Evolutionary conservation across 2,888 invertebrate genomes (phyloP), one percentile per base, ranked within the genome.

Genomic region (Epiblema foenella): DNA sequence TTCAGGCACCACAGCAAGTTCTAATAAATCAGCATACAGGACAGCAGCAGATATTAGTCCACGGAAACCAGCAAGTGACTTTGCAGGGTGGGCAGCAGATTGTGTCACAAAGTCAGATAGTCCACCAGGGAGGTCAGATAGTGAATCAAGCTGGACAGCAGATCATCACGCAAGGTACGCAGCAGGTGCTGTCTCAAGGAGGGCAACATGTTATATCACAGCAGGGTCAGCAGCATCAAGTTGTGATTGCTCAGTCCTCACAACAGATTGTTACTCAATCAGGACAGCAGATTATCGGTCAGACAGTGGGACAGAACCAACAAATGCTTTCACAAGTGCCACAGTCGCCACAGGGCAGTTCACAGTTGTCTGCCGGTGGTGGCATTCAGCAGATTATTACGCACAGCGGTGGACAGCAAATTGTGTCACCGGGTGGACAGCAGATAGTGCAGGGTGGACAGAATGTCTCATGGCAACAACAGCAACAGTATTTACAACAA

Each of bases 1-100:
- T 92, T 1, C 90, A 94, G 78, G 93, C 89, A 49, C 94, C 94
- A 37, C 94, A 94, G 75, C 94, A 94, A 76, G 93, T 93, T n/a
- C 76, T 93, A 52, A 93, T 93, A 72, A 93, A 93, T 73, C 93
- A 92, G 73, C 92, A 91, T 70, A 89, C 91, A 1, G 93, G 92
- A 0, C 93, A 94, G 65, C 93, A 93, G 73, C 93, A 93, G 75
- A 93, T 94, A 75, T 79, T 93, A 58, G 93, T 93, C 54, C 93
- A 93, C 79, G 92, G 93, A 10, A 93, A 93, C 72, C 93, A 93
- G 75, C 94, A 93, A 79, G 93, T 93, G 11, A 90, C 93, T 1
- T 75, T 93, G 54, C 93, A 93, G 79, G 89, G 91, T 39, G 91
- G 91, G 0, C 93, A 93, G 69, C 93, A 93, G 74, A 82, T 93